Evolutionary conservation across 2,113 vertebrate genomes (phyloP).

Genomic region (Acinonyx jubatus): DNA sequence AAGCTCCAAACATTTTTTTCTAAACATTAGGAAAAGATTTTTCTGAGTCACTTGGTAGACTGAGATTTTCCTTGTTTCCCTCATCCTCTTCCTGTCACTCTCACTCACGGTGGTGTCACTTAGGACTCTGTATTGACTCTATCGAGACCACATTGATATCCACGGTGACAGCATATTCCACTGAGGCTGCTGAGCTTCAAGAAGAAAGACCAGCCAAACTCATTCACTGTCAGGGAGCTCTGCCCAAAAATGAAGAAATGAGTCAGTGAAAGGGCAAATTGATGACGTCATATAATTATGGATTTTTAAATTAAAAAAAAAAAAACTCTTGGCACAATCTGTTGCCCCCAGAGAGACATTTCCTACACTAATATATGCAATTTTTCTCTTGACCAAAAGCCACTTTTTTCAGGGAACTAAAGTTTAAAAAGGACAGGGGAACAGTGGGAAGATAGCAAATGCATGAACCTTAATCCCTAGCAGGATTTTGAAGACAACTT

Average conservation of each 20-base stretch:
- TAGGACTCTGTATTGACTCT: not conserved
- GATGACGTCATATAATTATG: not conserved
- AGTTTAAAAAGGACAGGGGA: not conserved
- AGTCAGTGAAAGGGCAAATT: not conserved
- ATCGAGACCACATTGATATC: not conserved
- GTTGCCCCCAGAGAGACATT: not conserved
- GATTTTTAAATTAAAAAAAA: constrained; percentile 9
- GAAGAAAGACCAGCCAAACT: not conserved
- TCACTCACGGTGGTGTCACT: not conserved
- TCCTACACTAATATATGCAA: not conserved
- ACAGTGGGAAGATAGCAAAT: not conserved
- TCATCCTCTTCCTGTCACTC: not conserved
- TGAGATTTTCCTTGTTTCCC: not conserved
- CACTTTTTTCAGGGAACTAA: not conserved
- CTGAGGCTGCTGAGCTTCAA: not conserved
- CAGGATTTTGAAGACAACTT: not conserved
- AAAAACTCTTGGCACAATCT: not conserved
- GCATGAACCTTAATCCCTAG: not conserved
- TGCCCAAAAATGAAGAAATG: not conserved
- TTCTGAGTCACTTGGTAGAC: not conserved
- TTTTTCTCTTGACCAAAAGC: constrained; percentile 27
- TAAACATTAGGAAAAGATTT: not conserved
- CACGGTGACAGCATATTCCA: too few species aligned
- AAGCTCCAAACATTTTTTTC: constrained; percentile 10
- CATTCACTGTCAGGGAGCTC: not conserved